Evolutionary conservation across 1,140 invertebrate species (phyloP).

Genomic region (Drosophila rhopaloa): DNA sequence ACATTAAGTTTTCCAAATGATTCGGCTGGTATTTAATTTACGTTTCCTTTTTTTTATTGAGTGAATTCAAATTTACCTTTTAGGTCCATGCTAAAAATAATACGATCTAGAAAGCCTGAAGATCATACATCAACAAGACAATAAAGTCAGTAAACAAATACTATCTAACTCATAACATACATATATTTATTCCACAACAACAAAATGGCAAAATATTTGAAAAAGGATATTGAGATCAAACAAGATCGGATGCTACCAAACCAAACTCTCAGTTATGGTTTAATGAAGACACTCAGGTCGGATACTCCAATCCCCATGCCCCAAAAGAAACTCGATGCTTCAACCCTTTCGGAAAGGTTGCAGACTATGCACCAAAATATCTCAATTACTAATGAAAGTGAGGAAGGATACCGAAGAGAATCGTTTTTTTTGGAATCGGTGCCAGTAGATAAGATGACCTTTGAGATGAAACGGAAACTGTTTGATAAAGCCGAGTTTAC

Average conservation of each 20-base stretch:
- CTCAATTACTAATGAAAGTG: neutral
- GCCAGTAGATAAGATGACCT: neutral
- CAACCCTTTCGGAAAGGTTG: neutral
- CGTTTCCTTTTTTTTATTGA: neutral
- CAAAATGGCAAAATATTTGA: neutral
- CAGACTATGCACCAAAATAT: neutral
- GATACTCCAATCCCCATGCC: neutral
- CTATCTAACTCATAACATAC: neutral
- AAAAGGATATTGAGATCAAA: neutral
- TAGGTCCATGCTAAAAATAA: too few species aligned
- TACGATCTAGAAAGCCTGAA: too few species aligned
- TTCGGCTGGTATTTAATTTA: neutral
- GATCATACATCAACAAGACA: too few species aligned
- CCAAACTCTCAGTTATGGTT: neutral
- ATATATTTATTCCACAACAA: neutral
- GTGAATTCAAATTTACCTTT: neutral
- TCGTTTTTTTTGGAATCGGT: neutral
- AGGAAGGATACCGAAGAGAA: neutral
- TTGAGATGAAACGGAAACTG: slow-evolving; percentile 7
- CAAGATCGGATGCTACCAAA: neutral
- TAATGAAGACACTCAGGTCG: neutral
- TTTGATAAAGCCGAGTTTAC: slow-evolving; percentile 8
- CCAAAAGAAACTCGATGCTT: neutral
- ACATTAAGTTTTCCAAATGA: neutral
- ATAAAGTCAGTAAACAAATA: neutral